Evolutionary conservation across 2,797 vertebrate species (phyloP).

Genomic region (Alosa sapidissima): DNA sequence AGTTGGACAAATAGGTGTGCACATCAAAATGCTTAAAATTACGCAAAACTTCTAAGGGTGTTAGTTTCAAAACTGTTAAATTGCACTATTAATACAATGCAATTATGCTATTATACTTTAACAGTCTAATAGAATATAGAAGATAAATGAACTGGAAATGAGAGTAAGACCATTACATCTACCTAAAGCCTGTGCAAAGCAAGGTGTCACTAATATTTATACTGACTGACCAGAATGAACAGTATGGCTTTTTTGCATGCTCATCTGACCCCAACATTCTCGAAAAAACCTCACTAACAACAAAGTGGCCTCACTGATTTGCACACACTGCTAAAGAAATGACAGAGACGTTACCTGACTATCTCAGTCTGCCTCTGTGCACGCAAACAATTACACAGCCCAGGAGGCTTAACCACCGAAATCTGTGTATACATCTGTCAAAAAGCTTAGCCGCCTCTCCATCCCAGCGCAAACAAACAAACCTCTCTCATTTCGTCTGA

Average conservation of each 20-base stretch:
- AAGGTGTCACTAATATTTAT: too few relatives aligned
- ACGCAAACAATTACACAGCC: not conserved
- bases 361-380: not conserved
- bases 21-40: too few relatives aligned
- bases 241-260: too few relatives aligned
- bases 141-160: not conserved
- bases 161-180: too few relatives aligned
- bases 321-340: not conserved
- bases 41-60: too few relatives aligned
- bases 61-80: too few relatives aligned
- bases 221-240: too few relatives aligned
- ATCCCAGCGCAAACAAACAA: conserved; percentile 7
- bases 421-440: conserved; percentile 15
- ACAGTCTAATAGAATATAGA: not conserved
- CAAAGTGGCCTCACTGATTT: not conserved
- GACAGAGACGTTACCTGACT: conserved; percentile 1
- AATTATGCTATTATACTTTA: too few relatives aligned
- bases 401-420: not conserved
- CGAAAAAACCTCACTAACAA: not conserved
- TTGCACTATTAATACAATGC: too few relatives aligned
- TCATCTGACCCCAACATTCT: not conserved
- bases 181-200: too few relatives aligned
- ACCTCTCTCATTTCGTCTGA: not conserved
- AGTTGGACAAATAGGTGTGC: too few relatives aligned
- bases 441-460: not conserved